Conservation (phyloP, 2,888 invertebrate species). For the Eilema depressum region DNA sequence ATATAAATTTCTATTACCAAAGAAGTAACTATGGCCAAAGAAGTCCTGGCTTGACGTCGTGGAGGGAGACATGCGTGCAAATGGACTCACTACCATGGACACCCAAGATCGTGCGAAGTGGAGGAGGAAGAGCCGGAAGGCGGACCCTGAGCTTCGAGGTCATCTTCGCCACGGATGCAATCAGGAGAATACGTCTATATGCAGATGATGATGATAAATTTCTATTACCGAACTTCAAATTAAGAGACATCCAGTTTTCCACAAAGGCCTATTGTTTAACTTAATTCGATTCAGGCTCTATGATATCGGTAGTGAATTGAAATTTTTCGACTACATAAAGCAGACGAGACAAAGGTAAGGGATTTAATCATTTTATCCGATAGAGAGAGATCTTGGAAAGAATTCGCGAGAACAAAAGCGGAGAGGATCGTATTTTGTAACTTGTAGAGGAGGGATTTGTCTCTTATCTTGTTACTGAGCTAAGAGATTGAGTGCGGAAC, state of each 20-base stretch:
- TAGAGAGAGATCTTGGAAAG: conserved; percentile 36
- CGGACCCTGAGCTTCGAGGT: too few species aligned
- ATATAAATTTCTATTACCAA: too few species aligned
- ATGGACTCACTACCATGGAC: too few species aligned
- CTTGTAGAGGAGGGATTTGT: conserved; percentile 25
- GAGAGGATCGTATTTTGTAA: conserved; percentile 25
- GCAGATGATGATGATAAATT: too few species aligned
- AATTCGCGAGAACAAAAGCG: conserved; percentile 47
- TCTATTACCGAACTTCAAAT: background rate
- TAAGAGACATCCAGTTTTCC: conserved; percentile 10
- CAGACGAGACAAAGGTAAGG: conserved; percentile 45
- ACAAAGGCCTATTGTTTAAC: conserved; percentile 31
- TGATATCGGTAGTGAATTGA: conserved; percentile 31
- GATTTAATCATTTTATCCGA: conserved; percentile 49
- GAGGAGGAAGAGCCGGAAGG: too few species aligned
- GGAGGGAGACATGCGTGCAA: too few species aligned
- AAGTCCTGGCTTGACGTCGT: too few species aligned
- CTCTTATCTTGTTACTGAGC: conserved; percentile 31
- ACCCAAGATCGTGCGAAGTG: too few species aligned
- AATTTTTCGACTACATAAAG: conserved; percentile 43
- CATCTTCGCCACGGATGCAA: too few species aligned
- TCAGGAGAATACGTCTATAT: too few species aligned
- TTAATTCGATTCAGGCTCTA: conserved; percentile 35
- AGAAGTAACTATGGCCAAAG: too few species aligned
- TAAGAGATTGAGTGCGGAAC: conserved; percentile 18